Evolutionary conservation across 2,888 invertebrate species (phyloP), one percentile per base, ranked within the genome.

Genomic region (Acanthococcus lagerstroemiae): DNA sequence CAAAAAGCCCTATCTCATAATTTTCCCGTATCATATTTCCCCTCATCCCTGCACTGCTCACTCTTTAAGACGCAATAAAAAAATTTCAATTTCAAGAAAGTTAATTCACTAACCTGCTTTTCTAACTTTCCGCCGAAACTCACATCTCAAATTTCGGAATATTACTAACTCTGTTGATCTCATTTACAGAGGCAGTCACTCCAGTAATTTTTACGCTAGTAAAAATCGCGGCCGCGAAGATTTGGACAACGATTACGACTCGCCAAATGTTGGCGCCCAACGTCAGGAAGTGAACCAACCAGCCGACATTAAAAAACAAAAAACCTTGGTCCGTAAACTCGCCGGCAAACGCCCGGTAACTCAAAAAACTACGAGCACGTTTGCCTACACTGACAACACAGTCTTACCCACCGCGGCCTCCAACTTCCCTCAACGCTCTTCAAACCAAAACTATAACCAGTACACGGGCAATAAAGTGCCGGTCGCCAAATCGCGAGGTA

Each of bases 121-220:
- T n/a, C n/a, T n/a, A n/a, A n/a, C n/a, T n/a, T n/a, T n/a, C n/a
- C n/a, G n/a, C n/a, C n/a, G n/a, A n/a, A n/a, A n/a, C n/a, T n/a
- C n/a, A n/a, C n/a, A n/a, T n/a, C n/a, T n/a, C n/a, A n/a, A n/a
- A n/a, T n/a, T n/a, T n/a, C n/a, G n/a, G n/a, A n/a, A n/a, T n/a
- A n/a, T n/a, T n/a, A n/a, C n/a, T n/a, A n/a, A n/a, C n/a, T n/a
- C n/a, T n/a, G n/a, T n/a, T n/a, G n/a, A n/a, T n/a, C n/a, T 2
- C 9, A 70, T 1, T 63, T 63, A 54, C 63, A 63, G 73, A 44
- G 73, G 73, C 52, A 85, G 86, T 24, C 86, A 86, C 74, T 86
- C 86, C 67, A 86, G 87, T 1, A 86, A 87, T 76, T 87, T 87
- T 78, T 87, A 85, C 76, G 84, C 85, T 71, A 83, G 82, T 73